A percentile compares a stretch with the other conserved stretches of the same genome.
Evolutionary conservation across 2,888 invertebrate genomes (phyloP).

Genomic region (Hirtodrosophila alboralis): DNA sequence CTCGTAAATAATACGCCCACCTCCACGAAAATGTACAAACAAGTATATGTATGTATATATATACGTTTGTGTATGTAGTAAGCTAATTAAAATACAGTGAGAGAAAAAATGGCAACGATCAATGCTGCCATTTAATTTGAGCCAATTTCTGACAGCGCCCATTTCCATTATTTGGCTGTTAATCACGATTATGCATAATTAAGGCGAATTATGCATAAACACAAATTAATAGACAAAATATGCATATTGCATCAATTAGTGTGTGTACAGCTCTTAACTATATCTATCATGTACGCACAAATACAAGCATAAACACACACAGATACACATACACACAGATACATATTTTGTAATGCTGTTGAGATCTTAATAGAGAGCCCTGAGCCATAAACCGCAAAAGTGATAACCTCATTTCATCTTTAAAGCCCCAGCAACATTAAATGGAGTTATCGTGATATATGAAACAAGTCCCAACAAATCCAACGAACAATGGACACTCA

Average conservation of each 20-base stretch:
- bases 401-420: conserved; percentile 73
- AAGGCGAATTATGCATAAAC: conserved; percentile 77
- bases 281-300: neutral
- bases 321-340: neutral
- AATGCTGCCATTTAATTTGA: conserved; percentile 51
- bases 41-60: neutral
- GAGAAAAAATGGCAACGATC: conserved; percentile 27
- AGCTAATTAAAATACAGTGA: conserved; percentile 58
- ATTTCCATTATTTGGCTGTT: conserved; percentile 77
- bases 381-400: conserved; percentile 55
- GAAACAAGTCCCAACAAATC: conserved; percentile 79
- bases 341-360: conserved; percentile 10
- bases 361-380: conserved; percentile 50
- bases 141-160: conserved; percentile 30
- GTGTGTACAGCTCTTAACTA: neutral
- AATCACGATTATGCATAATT: conserved; percentile 79
- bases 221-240: conserved; percentile 79
- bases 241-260: conserved; percentile 75
- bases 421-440: conserved; percentile 68
- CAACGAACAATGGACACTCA: conserved; percentile 68
- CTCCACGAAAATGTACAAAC: too few species aligned
- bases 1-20: conserved; percentile 54
- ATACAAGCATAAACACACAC: too few species aligned
- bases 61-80: conserved; percentile 16
- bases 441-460: conserved; percentile 78